phyloP scores from a whole-genome alignment of 2,113 vertebrate genomes.

The Tretioscincus oriximinensis region DNA sequence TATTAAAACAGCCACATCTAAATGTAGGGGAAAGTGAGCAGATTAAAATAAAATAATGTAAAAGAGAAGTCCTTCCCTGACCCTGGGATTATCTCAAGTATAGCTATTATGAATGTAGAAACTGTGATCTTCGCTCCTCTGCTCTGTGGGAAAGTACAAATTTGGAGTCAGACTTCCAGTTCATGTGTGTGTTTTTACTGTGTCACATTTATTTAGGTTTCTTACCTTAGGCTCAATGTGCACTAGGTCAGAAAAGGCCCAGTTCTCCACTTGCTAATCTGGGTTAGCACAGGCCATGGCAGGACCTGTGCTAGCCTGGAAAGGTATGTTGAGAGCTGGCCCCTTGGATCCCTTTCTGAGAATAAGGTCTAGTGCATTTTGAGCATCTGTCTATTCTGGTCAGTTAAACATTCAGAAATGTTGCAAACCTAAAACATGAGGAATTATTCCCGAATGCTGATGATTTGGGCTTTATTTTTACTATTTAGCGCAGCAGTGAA shows the following conservation, averaged over 20 bases:
- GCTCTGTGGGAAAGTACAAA: conserved; percentile 22
- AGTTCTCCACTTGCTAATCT: no score
- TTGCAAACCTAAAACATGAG: not conserved
- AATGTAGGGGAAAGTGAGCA: no score
- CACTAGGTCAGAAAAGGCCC: no score
- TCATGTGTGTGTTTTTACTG: not conserved
- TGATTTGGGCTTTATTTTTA: not conserved
- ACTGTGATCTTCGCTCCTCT: not conserved
- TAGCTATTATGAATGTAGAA: conserved; percentile 11
- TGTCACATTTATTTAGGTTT: conserved; percentile 11
- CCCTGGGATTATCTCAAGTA: not conserved
- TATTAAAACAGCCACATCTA: no score
- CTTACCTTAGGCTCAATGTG: not conserved
- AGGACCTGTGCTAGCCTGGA: no score
- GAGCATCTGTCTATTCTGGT: not conserved
- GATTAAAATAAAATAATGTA: no score
- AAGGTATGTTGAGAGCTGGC: no score
- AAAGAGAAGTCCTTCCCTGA: no score
- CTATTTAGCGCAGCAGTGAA: not conserved
- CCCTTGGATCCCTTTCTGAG: no score
- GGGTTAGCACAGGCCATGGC: no score
- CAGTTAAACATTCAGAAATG: not conserved
- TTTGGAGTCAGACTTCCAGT: not conserved
- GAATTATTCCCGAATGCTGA: not conserved
- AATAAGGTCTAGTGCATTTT: no score